Base-by-base conservation (phyloP, 2,797 vertebrate species). In the Otolemur crassicaudatus region DNA sequence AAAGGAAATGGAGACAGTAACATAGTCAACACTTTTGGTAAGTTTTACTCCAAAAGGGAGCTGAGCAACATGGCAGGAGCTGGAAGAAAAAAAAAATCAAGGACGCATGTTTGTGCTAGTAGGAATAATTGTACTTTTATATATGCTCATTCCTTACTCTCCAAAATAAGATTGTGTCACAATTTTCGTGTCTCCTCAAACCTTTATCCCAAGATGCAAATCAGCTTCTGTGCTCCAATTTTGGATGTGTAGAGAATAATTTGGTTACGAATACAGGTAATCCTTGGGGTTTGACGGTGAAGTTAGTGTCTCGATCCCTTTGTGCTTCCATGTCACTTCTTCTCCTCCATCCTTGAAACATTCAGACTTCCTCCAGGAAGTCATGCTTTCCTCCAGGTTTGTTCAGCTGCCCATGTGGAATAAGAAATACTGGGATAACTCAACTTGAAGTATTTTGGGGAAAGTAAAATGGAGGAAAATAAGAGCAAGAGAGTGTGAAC, bases 171-270 rank as follows among this genome's bases (percentile, higher is more conserved):
- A 87, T 4, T 19, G 2, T 79, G 23, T 53, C 27, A 11, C 25
- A n/a, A 34, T 79, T 95, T 77, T 88, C 23, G 22, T 80, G 31
- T 85, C 19, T 90, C 31, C 49, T 96, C 80, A 91, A 60, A 12
- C 4, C 34, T 94, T 22, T 22, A 79, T 67, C 16, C 56, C 37
- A 85, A 81, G 46, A 72, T 40, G 23, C 1, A n/a, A 53, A 23
- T 27, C 27, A 46, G 8, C 5, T 9, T 73, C 65, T 27, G 1
- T 23, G 9, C 3, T 31, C 29, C 22, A 2, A 1, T 43, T 49
- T 84, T 43, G 49, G 49, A 53, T 53, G 49, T 53, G 49, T 16
- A 53, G 14, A 53, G 49, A 53, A 53, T 53, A 53, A 53, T 53
- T 16, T 53, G 49, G 49, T 53, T 14, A 53, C 4, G 3, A 14